These are phyloP conservation scores for Psophia crepitans DNA, from an alignment of 2,113 vertebrate species.

Conservation along the genomic window DNA sequence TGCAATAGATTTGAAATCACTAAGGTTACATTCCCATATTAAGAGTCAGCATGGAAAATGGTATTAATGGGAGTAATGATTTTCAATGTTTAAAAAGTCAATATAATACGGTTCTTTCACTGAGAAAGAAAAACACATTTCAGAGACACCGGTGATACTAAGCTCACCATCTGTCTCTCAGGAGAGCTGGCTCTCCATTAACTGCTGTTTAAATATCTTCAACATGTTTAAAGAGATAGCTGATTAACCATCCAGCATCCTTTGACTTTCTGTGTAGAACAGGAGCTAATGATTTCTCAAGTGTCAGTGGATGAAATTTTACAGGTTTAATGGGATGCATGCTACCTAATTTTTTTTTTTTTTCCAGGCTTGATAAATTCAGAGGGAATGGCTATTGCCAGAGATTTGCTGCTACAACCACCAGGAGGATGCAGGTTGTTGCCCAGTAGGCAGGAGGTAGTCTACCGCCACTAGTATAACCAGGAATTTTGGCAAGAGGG, in stretches of 20 bases:
- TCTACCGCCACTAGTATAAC: not conserved
- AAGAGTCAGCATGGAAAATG: not conserved
- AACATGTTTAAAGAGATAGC: not conserved
- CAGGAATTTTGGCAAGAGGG: not conserved
- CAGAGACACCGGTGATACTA: not conserved
- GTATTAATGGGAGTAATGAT: not conserved
- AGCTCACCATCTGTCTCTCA: not conserved
- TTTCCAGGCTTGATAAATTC: not conserved
- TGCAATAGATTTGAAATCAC: not conserved
- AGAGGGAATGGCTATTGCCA: accelerated
- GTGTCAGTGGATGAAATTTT: not conserved
- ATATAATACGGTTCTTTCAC: not conserved
- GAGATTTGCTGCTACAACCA: not conserved
- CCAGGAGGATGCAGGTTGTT: not conserved
- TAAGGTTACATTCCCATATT: not conserved
- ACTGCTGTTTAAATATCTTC: not conserved
- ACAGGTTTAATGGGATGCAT: not conserved
- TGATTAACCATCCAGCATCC: not conserved
- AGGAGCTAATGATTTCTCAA: not conserved
- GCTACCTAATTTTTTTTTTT: not conserved
- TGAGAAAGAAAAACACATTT: not conserved
- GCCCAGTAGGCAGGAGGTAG: not conserved
- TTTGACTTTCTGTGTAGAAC: not conserved
- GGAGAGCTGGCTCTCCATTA: not conserved
- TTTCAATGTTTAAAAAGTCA: not conserved